Evolutionary conservation across 2,797 vertebrate genomes (phyloP).

Genomic region (Enteromius radiatus): DNA sequence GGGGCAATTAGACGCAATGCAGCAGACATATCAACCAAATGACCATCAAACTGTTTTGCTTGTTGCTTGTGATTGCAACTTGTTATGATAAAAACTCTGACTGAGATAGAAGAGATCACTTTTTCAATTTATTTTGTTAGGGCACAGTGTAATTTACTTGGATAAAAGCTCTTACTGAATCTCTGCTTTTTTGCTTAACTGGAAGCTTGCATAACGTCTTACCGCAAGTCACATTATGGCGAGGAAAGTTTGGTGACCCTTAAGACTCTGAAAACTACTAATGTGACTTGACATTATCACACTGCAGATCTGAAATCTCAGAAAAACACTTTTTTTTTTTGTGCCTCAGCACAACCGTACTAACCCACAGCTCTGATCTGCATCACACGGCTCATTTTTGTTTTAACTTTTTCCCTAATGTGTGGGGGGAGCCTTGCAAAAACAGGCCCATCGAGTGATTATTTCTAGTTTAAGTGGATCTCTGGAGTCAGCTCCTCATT

Average conservation of each 20-base stretch:
- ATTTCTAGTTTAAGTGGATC: conserved; percentile 63
- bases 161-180: conserved; percentile 9
- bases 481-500: conserved; percentile 44
- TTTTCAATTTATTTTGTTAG: neutral
- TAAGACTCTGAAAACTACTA: conserved; percentile 23
- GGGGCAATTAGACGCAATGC: neutral
- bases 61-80: neutral
- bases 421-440: conserved; percentile 18
- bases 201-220: conserved; percentile 8
- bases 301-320: conserved; percentile 5
- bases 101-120: neutral
- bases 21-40: neutral
- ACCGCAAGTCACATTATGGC: neutral
- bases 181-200: conserved; percentile 48
- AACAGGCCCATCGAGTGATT: conserved; percentile 46
- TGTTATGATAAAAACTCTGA: neutral
- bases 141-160: neutral
- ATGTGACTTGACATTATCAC: conserved; percentile 40
- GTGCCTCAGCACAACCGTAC: neutral
- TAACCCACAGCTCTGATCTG: conserved; percentile 30
- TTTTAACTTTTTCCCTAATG: conserved; percentile 28
- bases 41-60: neutral
- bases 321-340: neutral
- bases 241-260: neutral
- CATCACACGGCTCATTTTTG: conserved; percentile 38